Base-by-base conservation (phyloP, 1,140 invertebrate genomes). In the Drosophila bocqueti region DNA sequence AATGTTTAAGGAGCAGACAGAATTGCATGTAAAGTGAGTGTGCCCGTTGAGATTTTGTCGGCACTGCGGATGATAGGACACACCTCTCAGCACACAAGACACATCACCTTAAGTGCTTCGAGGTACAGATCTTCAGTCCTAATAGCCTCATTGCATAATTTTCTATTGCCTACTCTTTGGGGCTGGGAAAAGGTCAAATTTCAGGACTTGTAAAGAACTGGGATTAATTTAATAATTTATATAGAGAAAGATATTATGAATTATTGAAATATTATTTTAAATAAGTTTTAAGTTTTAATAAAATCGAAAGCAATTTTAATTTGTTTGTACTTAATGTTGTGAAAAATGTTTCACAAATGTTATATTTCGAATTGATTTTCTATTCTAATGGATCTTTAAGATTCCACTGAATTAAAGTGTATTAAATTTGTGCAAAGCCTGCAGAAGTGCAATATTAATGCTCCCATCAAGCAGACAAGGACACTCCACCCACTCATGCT, bases 361-460 rank as follows among this genome's bases (percentile, higher is more conserved):
- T 31, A 31, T 31, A 31, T 31, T 31, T 31, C 29, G 8, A 31
- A 31, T 31, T 31, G 29, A 8, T 31, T 31, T 31, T 31, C 7
- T 31, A 5, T 29, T 29, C 26, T 29, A 0, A 29, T 29, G 26
- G 26, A 29, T 29, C 26, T 29, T 29, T 29, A 29, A 29, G 26
- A 29, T 29, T 29, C 3, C 24, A 24, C 24, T 8, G 8, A 16
- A 15, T 15, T 16, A 3, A 49, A 16, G 3, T 10, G 24, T 0
- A 49, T 49, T 26, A 16, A 26, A 16, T 49, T 72, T 50, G 5
- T 60, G 38, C 67, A 73, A 72, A 72, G 26, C 38, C 42, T 43
- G 68, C 67, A 50, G 1, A 73, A 73, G 49, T 60, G 69, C 67
- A 72, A 60, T 73, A 67, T 72, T 7, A 8, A 29, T 18, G 54